phyloP scores from a whole-genome alignment of 1,140 invertebrate species.

The Trachelipus rathkii region DNA sequence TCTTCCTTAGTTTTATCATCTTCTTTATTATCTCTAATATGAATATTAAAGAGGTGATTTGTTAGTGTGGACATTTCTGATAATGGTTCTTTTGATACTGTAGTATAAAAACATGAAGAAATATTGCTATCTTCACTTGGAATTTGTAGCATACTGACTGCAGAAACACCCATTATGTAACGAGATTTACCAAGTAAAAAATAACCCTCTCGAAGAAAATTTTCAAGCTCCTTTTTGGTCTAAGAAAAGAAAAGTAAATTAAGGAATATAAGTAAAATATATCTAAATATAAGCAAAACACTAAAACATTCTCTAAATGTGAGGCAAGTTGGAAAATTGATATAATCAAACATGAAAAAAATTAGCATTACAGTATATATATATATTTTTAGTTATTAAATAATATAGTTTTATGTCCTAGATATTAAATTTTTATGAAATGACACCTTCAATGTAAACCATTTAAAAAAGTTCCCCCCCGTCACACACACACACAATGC shows the following conservation, averaged over 20 bases:
- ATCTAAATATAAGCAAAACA: too few relatives aligned
- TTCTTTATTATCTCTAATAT: neutral
- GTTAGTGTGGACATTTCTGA: neutral
- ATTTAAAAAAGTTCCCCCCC: too few relatives aligned
- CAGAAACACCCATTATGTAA: neutral
- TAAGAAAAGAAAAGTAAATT: neutral
- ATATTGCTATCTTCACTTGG: neutral
- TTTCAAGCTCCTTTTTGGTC: neutral
- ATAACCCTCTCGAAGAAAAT: neutral
- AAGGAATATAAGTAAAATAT: too few relatives aligned
- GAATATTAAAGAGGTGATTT: neutral
- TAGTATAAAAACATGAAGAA: neutral
- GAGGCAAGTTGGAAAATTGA: too few relatives aligned
- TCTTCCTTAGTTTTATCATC: neutral
- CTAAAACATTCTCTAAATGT: too few relatives aligned
- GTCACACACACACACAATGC: too few relatives aligned
- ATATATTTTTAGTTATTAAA: too few relatives aligned
- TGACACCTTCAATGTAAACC: too few relatives aligned
- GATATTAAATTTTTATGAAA: too few relatives aligned
- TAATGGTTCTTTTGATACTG: neutral
- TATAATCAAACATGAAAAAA: too few relatives aligned
- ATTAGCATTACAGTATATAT: too few relatives aligned
- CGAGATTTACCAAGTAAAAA: slow-evolving; percentile 4
- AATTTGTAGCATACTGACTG: neutral
- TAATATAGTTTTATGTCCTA: too few relatives aligned